Evolutionary conservation across 2,888 invertebrate species (phyloP), one percentile per base, ranked within the genome.

Genomic region (Hydropsyche betteni): DNA sequence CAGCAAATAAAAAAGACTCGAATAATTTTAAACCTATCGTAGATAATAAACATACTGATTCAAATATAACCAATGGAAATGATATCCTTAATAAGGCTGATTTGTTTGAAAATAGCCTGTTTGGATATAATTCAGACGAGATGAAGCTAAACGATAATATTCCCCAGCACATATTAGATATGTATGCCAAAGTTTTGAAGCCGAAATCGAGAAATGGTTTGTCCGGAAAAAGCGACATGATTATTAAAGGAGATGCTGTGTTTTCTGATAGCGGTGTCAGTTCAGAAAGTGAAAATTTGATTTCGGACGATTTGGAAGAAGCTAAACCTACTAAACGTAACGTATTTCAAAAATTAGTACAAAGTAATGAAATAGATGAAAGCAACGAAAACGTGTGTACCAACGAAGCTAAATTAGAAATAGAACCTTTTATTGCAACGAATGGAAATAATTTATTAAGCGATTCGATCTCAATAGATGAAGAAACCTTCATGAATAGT

Each of bases 211-310:
- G 74, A 72, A 74, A 69, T 73, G 76, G 73, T 8, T 72, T 74
- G 50, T 36, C 61, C 12, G 74, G 75, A 72, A 79, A 77, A 44
- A 34, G 50, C 12, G 68, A 50, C 51, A 50, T 51, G 5, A n/a
- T 69, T 14, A 24, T 58, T 36, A 76, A 77, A 71, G 52, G 70
- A 12, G 78, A 77, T 24, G 76, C 64, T 14, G 84, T 84, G 0
- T 85, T 87, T 85, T 87, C 87, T 0, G 88, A 88, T 34, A 87
- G 87, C 34, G 88, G 88, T 44, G 87, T 88, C 0, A 87, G 87
- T 79, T 88, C 88, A 0, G 88, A 88, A 80, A 87, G 87, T 0
- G 88, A 88, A 75, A 87, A 87, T 73, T 79, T 85, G 5, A 78
- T 79, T 5, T 77, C 79, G 14, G 79, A 79, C 53, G 79, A 79